Evolutionary conservation across 35 echinoderm and acorn worm species (phyloP).

Genomic region (Lytechinus variegatus): DNA sequence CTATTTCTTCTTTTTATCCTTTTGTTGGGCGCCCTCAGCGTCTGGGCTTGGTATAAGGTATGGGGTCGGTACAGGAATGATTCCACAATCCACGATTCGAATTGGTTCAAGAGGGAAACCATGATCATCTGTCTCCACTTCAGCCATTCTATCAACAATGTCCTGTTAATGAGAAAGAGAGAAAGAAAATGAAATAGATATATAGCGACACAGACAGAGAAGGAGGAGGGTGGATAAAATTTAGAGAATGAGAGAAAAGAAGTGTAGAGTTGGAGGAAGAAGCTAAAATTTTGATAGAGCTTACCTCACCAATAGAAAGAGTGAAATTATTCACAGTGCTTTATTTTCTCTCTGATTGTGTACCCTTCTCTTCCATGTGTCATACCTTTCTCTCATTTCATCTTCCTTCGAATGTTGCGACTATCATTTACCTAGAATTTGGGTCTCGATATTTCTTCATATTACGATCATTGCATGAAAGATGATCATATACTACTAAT

Average conservation of each 20-base stretch:
- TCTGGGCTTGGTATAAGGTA: slow-evolving; percentile 69
- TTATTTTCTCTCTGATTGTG: no score
- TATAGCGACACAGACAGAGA: background rate
- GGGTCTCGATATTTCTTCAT: no score
- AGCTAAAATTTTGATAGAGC: no score
- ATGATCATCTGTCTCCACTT: slow-evolving; percentile 71
- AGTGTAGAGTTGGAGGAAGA: background rate
- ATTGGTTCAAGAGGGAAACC: slow-evolving; percentile 76
- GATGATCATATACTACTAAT: no score
- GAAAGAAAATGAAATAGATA: background rate
- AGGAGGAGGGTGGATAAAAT: no score
- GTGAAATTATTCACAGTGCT: no score
- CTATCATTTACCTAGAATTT: no score
- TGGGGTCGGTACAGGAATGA: slow-evolving; percentile 75
- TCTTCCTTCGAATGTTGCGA: no score
- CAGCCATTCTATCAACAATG: slow-evolving; percentile 71
- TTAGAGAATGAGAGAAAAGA: background rate
- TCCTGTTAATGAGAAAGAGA: slow-evolving; percentile 50
- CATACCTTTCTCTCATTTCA: no score
- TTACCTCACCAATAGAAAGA: no score
- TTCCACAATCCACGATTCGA: slow-evolving; percentile 75
- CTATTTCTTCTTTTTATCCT: background rate
- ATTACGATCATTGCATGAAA: no score
- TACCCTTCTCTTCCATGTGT: no score
- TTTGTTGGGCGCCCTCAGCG: background rate